Percentiles rank a stretch among this genome's conserved stretches.
phyloP scores from a whole-genome alignment of 2,797 vertebrate species.

The Vultur gryphus region DNA sequence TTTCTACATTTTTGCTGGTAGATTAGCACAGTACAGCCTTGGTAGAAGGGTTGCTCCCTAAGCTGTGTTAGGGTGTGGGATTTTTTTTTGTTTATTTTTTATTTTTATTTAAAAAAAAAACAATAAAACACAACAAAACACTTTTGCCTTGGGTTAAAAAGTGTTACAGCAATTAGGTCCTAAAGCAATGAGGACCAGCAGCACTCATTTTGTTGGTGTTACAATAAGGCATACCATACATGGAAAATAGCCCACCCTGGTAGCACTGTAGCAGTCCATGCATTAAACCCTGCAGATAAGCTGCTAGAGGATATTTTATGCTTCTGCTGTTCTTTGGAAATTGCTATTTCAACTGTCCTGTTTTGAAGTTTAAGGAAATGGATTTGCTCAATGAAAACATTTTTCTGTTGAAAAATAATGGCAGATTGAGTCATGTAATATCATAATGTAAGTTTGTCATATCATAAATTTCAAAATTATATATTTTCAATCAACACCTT shows the following conservation, averaged over 20 bases:
- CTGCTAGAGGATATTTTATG: background rate
- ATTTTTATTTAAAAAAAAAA: background rate
- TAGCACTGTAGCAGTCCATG: background rate
- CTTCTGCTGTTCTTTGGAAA: background rate
- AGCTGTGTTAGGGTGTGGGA: accelerated
- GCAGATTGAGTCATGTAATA: background rate
- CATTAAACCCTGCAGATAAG: background rate
- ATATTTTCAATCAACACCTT: background rate
- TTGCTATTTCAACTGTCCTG: background rate
- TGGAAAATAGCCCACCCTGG: background rate
- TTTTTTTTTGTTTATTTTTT: background rate
- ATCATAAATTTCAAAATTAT: background rate
- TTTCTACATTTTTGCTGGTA: background rate
- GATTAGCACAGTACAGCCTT: background rate
- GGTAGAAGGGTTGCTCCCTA: background rate
- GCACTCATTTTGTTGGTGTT: background rate
- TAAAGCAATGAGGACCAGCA: background rate
- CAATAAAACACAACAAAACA: background rate
- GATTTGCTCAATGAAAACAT: background rate
- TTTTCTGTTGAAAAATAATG: background rate
- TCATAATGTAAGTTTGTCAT: background rate
- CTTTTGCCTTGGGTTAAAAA: background rate
- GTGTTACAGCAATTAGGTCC: background rate
- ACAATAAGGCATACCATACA: background rate
- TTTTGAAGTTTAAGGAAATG: background rate